Conservation (phyloP, 2,888 invertebrate species). For the Eumerus sabulonum region DNA sequence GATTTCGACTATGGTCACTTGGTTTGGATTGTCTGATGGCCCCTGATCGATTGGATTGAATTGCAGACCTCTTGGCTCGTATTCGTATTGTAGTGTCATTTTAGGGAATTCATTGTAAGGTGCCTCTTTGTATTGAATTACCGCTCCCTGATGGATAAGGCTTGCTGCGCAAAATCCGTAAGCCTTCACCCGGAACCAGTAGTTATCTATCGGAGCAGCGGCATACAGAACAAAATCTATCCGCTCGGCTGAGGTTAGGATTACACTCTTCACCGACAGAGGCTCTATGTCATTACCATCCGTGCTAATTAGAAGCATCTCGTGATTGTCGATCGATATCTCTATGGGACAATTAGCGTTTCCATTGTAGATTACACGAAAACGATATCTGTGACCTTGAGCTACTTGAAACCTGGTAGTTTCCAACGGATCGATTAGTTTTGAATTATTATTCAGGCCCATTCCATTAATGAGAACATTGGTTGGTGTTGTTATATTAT, state of each 20-base stretch:
- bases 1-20: conserved; percentile 36
- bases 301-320: conserved; percentile 73
- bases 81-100: conserved; percentile 71
- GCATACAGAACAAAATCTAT: conserved; percentile 75
- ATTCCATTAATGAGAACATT: conserved; percentile 75
- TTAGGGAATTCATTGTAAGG: conserved; percentile 65
- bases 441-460: conserved; percentile 71
- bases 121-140: conserved; percentile 74
- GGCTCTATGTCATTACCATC: conserved; percentile 76
- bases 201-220: conserved; percentile 73
- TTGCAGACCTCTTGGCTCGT: conserved; percentile 70
- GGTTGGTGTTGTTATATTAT: conserved; percentile 72
- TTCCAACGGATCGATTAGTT: conserved; percentile 57
- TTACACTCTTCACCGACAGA: conserved; percentile 73
- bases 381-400: conserved; percentile 75
- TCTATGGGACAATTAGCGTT: conserved; percentile 74
- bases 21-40: conserved; percentile 12
- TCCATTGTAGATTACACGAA: conserved; percentile 75
- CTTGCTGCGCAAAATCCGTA: conserved; percentile 73
- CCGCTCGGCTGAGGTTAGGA: conserved; percentile 74
- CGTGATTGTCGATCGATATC: conserved; percentile 74
- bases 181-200: conserved; percentile 76
- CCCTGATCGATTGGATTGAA: conserved; percentile 73
- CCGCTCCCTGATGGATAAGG: conserved; percentile 74
- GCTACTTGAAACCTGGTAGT: conserved; percentile 73